Evolutionary conservation across 2,797 vertebrate genomes (phyloP).

Genomic region (Harpagifer antarcticus): DNA sequence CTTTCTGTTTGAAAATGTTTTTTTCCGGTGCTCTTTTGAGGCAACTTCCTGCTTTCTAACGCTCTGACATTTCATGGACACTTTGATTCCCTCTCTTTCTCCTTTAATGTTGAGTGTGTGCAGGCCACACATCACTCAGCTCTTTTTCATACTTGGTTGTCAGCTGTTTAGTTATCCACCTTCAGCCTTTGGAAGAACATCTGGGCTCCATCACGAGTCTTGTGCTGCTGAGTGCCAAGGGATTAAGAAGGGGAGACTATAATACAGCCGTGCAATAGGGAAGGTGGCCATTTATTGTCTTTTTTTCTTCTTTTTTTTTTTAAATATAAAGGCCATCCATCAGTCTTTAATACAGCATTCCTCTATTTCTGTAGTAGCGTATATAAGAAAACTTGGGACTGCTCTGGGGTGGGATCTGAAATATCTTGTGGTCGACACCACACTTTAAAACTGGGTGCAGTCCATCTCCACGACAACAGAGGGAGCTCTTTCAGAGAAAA

Average conservation of each 20-base stretch:
- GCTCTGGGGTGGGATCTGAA: constrained; percentile 76
- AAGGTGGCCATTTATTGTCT: constrained; percentile 71
- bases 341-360: constrained; percentile 83
- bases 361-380: constrained; percentile 81
- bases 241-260: constrained; percentile 69
- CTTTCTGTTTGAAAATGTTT: constrained; percentile 57
- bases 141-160: constrained; percentile 58
- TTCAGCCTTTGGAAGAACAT: constrained; percentile 80
- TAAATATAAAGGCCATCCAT: constrained; percentile 73
- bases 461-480: constrained; percentile 77
- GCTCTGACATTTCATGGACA: constrained; percentile 31
- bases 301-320: constrained; percentile 51
- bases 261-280: constrained; percentile 82
- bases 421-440: constrained; percentile 73
- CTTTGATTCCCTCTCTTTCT: constrained; percentile 49
- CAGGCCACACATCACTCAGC: constrained; percentile 50
- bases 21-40: constrained; percentile 23
- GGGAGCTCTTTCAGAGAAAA: constrained; percentile 80
- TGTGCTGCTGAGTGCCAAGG: constrained; percentile 79
- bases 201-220: constrained; percentile 76
- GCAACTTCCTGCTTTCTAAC: constrained; percentile 43
- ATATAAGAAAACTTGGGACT: constrained; percentile 78
- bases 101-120: constrained; percentile 51
- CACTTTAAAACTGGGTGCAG: constrained; percentile 76
- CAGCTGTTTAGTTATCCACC: constrained; percentile 70